Percentiles rank a stretch among this genome's conserved stretches.
Conservation (phyloP, 2,113 vertebrate species). For the Nyctereutes procyonoides region DNA sequence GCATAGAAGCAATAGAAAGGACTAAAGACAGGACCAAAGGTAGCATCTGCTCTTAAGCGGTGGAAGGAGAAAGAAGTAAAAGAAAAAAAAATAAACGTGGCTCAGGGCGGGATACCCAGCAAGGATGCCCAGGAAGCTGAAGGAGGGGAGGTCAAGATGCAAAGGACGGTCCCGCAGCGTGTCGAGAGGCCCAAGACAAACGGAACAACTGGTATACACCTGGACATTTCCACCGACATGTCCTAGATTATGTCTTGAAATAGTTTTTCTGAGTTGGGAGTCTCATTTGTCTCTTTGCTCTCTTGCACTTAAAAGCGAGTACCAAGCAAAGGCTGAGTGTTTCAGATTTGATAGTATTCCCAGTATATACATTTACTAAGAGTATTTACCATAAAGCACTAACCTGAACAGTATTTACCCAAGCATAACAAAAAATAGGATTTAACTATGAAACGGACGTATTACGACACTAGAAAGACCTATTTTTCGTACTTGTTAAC, state of each 20-base stretch:
- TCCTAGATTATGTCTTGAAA: neutral
- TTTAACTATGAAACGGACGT: neutral
- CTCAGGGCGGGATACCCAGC: neutral
- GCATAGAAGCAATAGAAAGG: neutral
- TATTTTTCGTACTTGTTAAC: neutral
- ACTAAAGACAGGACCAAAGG: neutral
- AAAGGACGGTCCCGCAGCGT: neutral
- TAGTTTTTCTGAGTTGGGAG: conserved; percentile 43
- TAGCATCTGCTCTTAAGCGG: neutral
- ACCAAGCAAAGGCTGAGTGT: neutral
- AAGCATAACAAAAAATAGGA: conserved; percentile 11
- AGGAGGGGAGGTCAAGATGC: neutral
- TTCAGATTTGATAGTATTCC: neutral
- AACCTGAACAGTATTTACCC: neutral
- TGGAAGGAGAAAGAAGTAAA: neutral
- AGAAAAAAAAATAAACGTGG: neutral
- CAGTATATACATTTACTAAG: neutral
- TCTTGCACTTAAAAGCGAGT: conserved; percentile 26
- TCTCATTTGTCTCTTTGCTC: conserved; percentile 9
- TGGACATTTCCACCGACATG: neutral
- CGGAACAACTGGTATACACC: neutral
- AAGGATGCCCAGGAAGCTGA: neutral
- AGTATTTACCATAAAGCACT: neutral
- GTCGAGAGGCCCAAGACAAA: neutral
- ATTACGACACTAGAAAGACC: neutral